Evolutionary conservation across 2,113 vertebrate genomes (phyloP).

Genomic region (Plestiodon gilberti): DNA sequence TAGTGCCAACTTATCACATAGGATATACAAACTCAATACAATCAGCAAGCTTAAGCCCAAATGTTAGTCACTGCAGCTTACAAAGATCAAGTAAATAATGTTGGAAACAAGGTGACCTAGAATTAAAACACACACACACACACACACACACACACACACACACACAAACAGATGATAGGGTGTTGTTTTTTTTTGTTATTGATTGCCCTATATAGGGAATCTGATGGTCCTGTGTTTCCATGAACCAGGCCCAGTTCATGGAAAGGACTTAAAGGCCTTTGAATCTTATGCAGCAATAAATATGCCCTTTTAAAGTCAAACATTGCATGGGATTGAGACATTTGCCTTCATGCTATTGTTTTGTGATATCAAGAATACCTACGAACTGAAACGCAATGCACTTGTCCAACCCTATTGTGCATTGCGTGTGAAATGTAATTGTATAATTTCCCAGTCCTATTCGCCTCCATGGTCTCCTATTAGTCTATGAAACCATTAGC

Average conservation of each 20-base stretch:
- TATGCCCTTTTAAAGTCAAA: not conserved
- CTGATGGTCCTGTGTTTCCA: not conserved
- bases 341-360: not conserved
- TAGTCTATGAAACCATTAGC: no score
- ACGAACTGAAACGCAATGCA: no score
- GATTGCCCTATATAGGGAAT: not conserved
- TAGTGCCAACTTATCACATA: constrained; percentile 70
- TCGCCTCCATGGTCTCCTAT: no score
- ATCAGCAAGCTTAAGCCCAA: constrained; percentile 68
- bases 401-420: no score
- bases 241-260: not conserved
- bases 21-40: constrained; percentile 70
- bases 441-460: no score
- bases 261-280: not conserved
- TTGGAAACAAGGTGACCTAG: constrained; percentile 71
- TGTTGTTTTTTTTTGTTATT: not conserved
- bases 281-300: not conserved
- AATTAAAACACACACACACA: constrained; percentile 49
- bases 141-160: not conserved
- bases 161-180: no score
- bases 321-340: not conserved
- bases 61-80: constrained; percentile 64
- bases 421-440: not conserved
- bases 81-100: constrained; percentile 65
- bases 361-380: not conserved